These are phyloP conservation scores for Bos taurus DNA, from an alignment of 2,113 vertebrate genomes.

Conservation along the genomic window DNA sequence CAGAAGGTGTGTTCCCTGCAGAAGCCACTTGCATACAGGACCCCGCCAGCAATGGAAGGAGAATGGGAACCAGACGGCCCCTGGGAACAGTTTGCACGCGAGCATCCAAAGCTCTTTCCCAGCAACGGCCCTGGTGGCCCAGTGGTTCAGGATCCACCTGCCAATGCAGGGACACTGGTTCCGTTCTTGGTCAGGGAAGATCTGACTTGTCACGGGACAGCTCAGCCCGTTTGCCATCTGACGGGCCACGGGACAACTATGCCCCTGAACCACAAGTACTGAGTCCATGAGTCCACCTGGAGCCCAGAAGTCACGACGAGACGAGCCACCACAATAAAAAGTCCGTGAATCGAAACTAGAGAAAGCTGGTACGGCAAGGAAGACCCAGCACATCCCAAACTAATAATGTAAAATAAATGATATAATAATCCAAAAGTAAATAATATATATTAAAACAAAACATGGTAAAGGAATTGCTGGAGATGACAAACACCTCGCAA, in stretches of 20 bases:
- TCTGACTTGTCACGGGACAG: background rate
- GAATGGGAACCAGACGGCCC: accelerated
- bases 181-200: background rate
- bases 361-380: background rate
- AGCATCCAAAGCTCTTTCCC: background rate
- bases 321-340: background rate
- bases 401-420: background rate
- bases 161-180: background rate
- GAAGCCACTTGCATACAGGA: accelerated
- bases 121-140: accelerated
- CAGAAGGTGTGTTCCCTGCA: accelerated
- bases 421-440: background rate
- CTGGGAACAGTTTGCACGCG: accelerated
- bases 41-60: accelerated
- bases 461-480: background rate
- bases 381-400: background rate
- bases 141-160: background rate
- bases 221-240: background rate
- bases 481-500: background rate
- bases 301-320: background rate
- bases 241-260: background rate
- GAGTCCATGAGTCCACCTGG: accelerated
- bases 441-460: background rate
- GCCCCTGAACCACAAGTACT: background rate
- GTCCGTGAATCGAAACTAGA: accelerated